These are phyloP conservation scores for Caenorhabditis briggsae DNA, from an alignment of 1,140 invertebrate genomes.

Conservation along the genomic window DNA sequence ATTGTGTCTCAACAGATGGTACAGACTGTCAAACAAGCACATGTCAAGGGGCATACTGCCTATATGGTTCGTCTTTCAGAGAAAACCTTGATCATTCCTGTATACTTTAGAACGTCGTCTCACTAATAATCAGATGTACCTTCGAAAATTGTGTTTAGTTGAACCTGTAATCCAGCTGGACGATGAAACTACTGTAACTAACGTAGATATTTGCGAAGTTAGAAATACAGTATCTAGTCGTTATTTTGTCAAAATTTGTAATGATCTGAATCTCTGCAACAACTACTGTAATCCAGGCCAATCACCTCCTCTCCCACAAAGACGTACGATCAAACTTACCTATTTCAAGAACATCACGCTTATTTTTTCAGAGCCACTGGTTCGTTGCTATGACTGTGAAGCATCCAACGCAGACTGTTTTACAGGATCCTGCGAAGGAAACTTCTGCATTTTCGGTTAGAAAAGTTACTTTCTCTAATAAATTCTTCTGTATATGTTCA, in stretches of 20 bases:
- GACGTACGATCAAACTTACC: constrained; percentile 7
- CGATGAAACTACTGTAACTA: constrained; percentile 23
- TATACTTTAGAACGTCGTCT: constrained; percentile 22
- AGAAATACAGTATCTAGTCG: constrained; percentile 8
- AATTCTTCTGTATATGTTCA: background rate
- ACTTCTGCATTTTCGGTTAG: constrained; percentile 57
- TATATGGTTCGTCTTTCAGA: background rate
- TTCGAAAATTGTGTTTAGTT: constrained; percentile 18
- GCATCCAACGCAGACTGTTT: constrained; percentile 10
- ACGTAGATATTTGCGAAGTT: constrained; percentile 45
- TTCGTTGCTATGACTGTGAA: constrained; percentile 60
- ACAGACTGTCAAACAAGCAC: constrained; percentile 38
- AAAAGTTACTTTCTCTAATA: background rate
- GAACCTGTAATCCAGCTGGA: constrained; percentile 29
- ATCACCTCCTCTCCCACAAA: constrained; percentile 41
- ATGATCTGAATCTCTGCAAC: constrained; percentile 49
- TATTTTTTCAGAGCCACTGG: constrained; percentile 53
- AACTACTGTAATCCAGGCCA: constrained; percentile 56
- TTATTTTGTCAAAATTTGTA: constrained; percentile 47
- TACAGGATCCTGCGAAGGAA: constrained; percentile 36
- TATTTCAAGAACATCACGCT: background rate
- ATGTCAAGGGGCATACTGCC: constrained; percentile 32
- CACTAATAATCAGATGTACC: constrained; percentile 37
- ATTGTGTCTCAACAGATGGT: constrained; percentile 13
- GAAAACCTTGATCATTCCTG: background rate